Evolutionary conservation across 2,113 vertebrate species (phyloP).

Genomic region (Callopanchax toddi): DNA sequence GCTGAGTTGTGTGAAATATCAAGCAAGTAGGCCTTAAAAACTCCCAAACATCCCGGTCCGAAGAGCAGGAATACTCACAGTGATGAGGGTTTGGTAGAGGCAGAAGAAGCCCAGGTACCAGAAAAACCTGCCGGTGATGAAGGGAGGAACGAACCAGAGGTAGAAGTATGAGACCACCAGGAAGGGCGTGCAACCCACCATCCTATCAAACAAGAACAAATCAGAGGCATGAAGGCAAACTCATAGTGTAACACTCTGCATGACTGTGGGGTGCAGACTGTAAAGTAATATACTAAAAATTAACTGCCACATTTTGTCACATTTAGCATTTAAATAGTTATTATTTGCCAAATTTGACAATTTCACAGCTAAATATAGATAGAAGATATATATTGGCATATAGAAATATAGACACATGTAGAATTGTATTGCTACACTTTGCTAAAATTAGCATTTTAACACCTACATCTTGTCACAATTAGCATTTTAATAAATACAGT

Average conservation of each 20-base stretch:
- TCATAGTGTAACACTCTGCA: background rate
- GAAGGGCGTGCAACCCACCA: conserved; percentile 91
- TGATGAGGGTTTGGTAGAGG: conserved; percentile 92
- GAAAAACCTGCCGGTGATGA: conserved; percentile 80
- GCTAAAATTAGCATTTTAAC: too few species aligned
- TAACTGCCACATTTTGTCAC: too few species aligned
- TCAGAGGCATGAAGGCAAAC: accelerated
- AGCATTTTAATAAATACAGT: too few species aligned
- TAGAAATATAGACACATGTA: too few species aligned
- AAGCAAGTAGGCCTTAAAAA: background rate
- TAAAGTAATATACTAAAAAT: too few species aligned
- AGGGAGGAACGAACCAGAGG: conserved; percentile 93
- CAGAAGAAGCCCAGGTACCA: conserved; percentile 93
- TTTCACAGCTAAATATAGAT: too few species aligned
- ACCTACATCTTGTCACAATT: too few species aligned
- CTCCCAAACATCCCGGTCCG: background rate
- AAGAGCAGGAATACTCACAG: conserved; percentile 81
- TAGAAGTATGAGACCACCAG: conserved; percentile 89
- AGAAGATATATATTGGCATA: too few species aligned
- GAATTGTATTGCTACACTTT: too few species aligned
- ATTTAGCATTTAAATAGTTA: too few species aligned
- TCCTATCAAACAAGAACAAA: conserved; percentile 76
- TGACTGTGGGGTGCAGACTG: conserved; percentile 18
- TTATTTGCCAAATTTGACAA: too few species aligned
- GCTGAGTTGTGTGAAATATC: conserved; percentile 1